These are phyloP conservation scores for Hippocampus kuda DNA, from an alignment of 2,797 vertebrate species.

Conservation along the genomic window DNA sequence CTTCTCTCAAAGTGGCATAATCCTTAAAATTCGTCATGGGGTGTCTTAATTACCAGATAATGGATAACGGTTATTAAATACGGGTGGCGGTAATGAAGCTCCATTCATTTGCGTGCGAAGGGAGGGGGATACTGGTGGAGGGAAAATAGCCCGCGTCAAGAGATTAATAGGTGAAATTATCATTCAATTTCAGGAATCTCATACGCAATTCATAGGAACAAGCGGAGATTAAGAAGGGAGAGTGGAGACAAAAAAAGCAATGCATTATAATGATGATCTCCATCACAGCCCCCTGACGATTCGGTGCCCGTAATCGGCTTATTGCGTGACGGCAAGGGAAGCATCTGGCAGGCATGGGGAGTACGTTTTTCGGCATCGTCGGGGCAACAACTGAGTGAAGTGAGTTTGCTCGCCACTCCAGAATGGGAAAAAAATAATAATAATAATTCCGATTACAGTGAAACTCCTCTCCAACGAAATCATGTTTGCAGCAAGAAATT, in stretches of 20 bases:
- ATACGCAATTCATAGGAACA: constrained; percentile 93
- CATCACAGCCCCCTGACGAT: constrained; percentile 74
- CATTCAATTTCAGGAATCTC: constrained; percentile 98
- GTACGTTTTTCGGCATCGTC: not conserved
- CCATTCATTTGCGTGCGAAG: constrained; percentile 90
- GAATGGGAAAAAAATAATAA: too few species aligned
- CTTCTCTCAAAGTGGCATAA: constrained; percentile 73
- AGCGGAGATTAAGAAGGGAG: constrained; percentile 88
- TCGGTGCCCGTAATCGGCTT: constrained; percentile 81
- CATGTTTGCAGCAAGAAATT: too few species aligned
- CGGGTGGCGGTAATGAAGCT: constrained; percentile 90
- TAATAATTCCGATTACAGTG: too few species aligned
- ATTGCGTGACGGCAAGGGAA: constrained; percentile 85
- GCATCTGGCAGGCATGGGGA: constrained; percentile 39
- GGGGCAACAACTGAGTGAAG: too few species aligned
- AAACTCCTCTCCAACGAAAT: too few species aligned
- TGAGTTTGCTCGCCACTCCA: too few species aligned
- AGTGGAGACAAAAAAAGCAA: constrained; percentile 77
- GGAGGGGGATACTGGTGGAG: constrained; percentile 59
- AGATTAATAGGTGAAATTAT: constrained; percentile 99
- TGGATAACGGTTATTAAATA: constrained; percentile 99
- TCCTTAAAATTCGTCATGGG: constrained; percentile 94
- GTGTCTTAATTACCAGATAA: constrained; percentile 99
- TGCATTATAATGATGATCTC: constrained; percentile 89
- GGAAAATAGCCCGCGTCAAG: constrained; percentile 85